phyloP scores from a whole-genome alignment of 2,888 invertebrate genomes.

The Epinotia brunnichana region DNA sequence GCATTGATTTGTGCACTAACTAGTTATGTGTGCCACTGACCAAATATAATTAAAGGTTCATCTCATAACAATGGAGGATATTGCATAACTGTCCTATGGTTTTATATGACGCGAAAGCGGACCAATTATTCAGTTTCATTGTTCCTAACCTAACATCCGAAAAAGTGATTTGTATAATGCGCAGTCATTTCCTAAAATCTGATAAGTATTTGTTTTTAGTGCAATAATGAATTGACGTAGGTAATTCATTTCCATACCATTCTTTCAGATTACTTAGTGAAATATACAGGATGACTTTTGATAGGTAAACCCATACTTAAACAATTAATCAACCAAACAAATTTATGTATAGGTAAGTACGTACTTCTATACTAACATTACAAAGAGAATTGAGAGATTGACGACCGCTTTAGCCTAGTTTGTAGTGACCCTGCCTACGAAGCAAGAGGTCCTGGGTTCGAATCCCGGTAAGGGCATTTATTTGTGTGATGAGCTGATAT shows the following conservation, averaged over 20 bases:
- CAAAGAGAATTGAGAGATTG: no score
- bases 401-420: no score
- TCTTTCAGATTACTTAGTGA: no score
- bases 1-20: background rate
- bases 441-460: no score
- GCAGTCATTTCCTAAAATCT: conserved; percentile 16
- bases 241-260: background rate
- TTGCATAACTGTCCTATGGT: conserved; percentile 23
- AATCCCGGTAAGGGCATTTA: no score
- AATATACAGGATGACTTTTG: no score
- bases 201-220: background rate
- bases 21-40: conserved; percentile 8
- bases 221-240: background rate
- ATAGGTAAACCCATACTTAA: no score
- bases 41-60: conserved; percentile 25
- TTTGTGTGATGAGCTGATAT: no score
- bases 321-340: no score
- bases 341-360: no score
- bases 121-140: conserved; percentile 1
- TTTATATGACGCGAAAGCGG: conserved; percentile 23
- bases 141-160: conserved; percentile 8
- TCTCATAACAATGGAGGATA: conserved; percentile 1
- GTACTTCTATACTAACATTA: no score
- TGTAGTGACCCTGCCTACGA: no score
- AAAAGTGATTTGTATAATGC: conserved; percentile 5